phyloP scores from a whole-genome alignment of 2,888 invertebrate species.

The Amphipoea lucens region DNA sequence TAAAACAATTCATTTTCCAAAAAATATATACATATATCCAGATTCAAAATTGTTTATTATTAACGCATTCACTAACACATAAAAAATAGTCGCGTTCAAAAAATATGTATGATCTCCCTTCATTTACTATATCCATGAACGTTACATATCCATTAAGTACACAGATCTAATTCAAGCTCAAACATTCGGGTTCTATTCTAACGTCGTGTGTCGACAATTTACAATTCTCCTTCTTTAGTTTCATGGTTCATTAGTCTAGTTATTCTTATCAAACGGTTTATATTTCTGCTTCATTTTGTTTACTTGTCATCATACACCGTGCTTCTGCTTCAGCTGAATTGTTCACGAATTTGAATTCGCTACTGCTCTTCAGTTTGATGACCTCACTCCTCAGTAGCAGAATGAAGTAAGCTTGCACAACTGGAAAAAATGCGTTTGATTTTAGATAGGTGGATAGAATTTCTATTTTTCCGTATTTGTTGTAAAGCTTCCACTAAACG shows the following conservation, averaged over 20 bases:
- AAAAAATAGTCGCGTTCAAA: not conserved
- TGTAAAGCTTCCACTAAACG: not conserved
- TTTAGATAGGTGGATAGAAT: not conserved
- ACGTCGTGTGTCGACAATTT: not conserved
- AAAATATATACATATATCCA: not conserved
- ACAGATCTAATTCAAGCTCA: not conserved
- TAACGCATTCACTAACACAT: not conserved
- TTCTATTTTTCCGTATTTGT: not conserved
- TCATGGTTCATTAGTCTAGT: not conserved
- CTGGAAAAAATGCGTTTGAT: constrained; percentile 50
- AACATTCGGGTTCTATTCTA: not conserved
- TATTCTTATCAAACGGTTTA: not conserved
- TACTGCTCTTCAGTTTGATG: constrained; percentile 44
- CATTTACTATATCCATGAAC: not conserved
- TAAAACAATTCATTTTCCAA: not conserved
- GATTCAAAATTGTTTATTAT: not conserved
- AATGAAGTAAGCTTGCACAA: constrained; percentile 53
- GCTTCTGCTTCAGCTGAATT: constrained; percentile 46
- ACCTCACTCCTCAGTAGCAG: constrained; percentile 62
- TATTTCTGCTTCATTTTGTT: constrained; percentile 1
- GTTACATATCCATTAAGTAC: not conserved
- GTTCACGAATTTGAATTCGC: constrained; percentile 47
- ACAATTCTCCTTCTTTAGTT: not conserved
- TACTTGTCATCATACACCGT: constrained; percentile 19
- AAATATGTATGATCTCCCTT: not conserved